phyloP scores from a whole-genome alignment of 37 sponge, comb jelly and placozoan genomes.

The Oopsacas minuta region DNA sequence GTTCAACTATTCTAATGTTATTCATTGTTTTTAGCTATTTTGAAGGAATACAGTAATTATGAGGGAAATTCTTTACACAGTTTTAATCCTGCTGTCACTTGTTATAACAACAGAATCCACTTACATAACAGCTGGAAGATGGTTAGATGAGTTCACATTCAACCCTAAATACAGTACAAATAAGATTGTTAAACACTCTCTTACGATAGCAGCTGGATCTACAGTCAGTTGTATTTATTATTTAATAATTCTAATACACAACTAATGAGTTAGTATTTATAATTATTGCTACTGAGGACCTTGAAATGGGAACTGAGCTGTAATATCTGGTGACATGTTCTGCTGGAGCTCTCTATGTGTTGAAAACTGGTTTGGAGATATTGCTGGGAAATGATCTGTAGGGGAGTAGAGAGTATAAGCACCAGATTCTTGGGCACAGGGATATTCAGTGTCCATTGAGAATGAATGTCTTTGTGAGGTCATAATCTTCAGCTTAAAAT shows the following conservation, averaged over 20 bases:
- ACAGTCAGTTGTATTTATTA: not conserved
- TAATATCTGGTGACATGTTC: not conserved
- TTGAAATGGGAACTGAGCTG: not conserved
- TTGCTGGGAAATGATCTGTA: not conserved
- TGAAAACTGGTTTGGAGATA: not conserved
- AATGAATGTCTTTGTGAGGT: not conserved
- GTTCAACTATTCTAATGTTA: too few species aligned
- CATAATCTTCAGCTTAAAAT: conserved; percentile 18
- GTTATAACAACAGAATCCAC: not conserved
- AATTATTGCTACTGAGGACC: not conserved
- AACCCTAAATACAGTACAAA: not conserved
- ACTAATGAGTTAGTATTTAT: not conserved
- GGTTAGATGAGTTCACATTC: not conserved
- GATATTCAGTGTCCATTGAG: not conserved
- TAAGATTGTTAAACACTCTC: not conserved
- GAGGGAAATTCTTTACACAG: not conserved
- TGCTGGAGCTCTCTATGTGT: not conserved
- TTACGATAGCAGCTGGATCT: not conserved
- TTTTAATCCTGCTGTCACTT: not conserved
- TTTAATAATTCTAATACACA: not conserved
- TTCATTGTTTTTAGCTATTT: too few species aligned
- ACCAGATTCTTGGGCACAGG: not conserved
- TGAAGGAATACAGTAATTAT: too few species aligned
- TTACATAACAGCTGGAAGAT: conserved; percentile 11
- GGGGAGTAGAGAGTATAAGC: conserved; percentile 5